Percentiles rank a stretch among this genome's conserved stretches.
Evolutionary conservation across 2,797 vertebrate species (phyloP).

Genomic region (Pseudochromis fuscus): DNA sequence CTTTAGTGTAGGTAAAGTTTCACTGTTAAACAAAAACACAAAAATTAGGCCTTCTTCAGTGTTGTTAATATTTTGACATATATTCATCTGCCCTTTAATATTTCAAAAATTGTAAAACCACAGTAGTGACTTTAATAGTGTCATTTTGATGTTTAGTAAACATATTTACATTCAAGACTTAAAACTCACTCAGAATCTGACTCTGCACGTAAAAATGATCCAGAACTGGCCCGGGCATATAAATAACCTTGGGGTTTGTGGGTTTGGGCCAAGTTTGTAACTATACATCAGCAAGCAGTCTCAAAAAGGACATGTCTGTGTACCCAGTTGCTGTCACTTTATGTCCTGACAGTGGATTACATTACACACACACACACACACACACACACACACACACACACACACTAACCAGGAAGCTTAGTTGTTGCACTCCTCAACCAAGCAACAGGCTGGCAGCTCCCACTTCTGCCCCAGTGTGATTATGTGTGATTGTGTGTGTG

Average conservation of each 20-base stretch:
- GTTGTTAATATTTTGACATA: slow-evolving; percentile 40
- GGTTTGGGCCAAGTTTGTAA: slow-evolving; percentile 28
- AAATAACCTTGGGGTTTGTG: slow-evolving; percentile 43
- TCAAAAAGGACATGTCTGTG: slow-evolving; percentile 45
- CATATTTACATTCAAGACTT: slow-evolving; percentile 32
- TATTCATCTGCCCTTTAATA: slow-evolving; percentile 15
- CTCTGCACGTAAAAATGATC: slow-evolving; percentile 4
- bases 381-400: slow-evolving; percentile 22
- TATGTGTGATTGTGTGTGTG: slow-evolving; percentile 28
- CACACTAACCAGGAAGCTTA: slow-evolving; percentile 29
- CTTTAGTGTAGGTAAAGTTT: slow-evolving; percentile 13
- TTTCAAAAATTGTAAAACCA: slow-evolving; percentile 46
- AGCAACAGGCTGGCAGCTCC: slow-evolving; percentile 59
- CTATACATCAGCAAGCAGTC: slow-evolving; percentile 50
- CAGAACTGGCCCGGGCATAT: slow-evolving; percentile 29
- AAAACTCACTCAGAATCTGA: slow-evolving; percentile 17
- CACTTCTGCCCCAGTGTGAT: slow-evolving; percentile 54
- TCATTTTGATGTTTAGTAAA: slow-evolving; percentile 37
- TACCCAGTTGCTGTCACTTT: slow-evolving; percentile 70
- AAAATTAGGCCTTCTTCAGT: not conserved
- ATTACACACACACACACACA: slow-evolving; percentile 30
- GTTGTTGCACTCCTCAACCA: slow-evolving; percentile 43
- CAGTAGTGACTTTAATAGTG: slow-evolving; percentile 25
- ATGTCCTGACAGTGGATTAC: slow-evolving; percentile 73
- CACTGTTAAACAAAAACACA: not conserved